Conservation (phyloP, 2,797 vertebrate genomes). For the Tadarida brasiliensis region DNA sequence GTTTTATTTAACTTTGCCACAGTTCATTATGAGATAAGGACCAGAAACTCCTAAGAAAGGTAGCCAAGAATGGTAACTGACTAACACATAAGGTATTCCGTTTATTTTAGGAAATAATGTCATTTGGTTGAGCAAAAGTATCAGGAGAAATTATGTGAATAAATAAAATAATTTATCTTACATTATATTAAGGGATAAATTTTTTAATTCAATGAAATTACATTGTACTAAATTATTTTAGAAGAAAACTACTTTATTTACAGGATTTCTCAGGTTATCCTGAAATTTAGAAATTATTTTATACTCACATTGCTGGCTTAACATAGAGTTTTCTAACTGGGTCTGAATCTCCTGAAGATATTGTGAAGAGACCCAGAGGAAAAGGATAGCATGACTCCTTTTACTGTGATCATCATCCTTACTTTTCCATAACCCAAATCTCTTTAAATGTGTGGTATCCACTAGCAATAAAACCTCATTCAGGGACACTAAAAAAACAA, state of each 20-base stretch:
- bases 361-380: constrained; percentile 92
- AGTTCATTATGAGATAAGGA: constrained; percentile 38
- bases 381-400: constrained; percentile 86
- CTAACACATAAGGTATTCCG: constrained; percentile 2
- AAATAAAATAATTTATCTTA: constrained; percentile 53
- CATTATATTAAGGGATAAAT: not conserved
- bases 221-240: constrained; percentile 54
- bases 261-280: not conserved
- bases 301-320: constrained; percentile 89
- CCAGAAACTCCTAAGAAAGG: constrained; percentile 1
- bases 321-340: constrained; percentile 81
- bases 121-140: constrained; percentile 59
- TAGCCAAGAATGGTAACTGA: not conserved
- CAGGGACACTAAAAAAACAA: constrained; percentile 86
- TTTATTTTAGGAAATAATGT: constrained; percentile 51
- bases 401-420: constrained; percentile 78
- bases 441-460: constrained; percentile 89
- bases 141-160: constrained; percentile 44
- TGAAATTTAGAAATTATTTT: constrained; percentile 54
- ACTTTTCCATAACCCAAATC: constrained; percentile 93
- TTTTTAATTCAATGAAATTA: constrained; percentile 60
- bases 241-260: constrained; percentile 47
- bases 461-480: constrained; percentile 88
- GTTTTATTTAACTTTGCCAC: constrained; percentile 39
- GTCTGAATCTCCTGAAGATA: constrained; percentile 88